Evolutionary conservation across 2,113 vertebrate genomes (phyloP).

Genomic region (Malaclemys terrapin): DNA sequence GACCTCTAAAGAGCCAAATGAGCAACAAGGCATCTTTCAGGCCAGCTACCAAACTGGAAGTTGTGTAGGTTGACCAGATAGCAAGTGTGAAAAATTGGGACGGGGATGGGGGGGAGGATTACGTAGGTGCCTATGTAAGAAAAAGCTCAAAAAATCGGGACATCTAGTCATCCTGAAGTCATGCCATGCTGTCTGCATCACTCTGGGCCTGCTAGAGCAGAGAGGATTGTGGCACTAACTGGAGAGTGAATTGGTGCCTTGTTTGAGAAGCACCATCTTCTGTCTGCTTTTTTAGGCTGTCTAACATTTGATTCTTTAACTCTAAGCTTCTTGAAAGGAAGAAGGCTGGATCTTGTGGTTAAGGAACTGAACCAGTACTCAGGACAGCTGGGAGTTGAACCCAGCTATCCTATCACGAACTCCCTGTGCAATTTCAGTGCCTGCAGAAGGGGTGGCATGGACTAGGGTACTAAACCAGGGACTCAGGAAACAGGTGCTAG

Average conservation of each 20-base stretch:
- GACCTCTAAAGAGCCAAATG: conserved; percentile 23
- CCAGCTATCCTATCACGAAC: not conserved
- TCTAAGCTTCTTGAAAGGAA: not conserved
- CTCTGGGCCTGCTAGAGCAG: not conserved
- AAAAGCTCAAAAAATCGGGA: too few species aligned
- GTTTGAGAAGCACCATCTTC: not conserved
- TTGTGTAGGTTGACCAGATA: too few species aligned
- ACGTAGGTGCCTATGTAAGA: too few species aligned
- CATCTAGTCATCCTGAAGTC: not conserved
- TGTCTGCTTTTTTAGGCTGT: not conserved
- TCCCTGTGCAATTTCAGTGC: not conserved
- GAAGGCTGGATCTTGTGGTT: not conserved
- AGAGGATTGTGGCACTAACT: not conserved
- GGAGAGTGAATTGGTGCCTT: accelerated
- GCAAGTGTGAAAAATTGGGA: too few species aligned
- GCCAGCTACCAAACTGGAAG: not conserved
- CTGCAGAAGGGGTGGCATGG: not conserved
- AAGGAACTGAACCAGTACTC: not conserved
- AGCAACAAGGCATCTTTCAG: conserved; percentile 17
- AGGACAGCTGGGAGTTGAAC: not conserved
- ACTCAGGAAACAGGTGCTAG: not conserved
- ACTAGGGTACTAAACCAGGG: not conserved
- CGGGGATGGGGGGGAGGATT: too few species aligned
- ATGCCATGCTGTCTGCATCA: not conserved
- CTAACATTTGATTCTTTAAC: not conserved